Base-by-base conservation (phyloP, 2,797 vertebrate species). In the Rhincodon typus region DNA sequence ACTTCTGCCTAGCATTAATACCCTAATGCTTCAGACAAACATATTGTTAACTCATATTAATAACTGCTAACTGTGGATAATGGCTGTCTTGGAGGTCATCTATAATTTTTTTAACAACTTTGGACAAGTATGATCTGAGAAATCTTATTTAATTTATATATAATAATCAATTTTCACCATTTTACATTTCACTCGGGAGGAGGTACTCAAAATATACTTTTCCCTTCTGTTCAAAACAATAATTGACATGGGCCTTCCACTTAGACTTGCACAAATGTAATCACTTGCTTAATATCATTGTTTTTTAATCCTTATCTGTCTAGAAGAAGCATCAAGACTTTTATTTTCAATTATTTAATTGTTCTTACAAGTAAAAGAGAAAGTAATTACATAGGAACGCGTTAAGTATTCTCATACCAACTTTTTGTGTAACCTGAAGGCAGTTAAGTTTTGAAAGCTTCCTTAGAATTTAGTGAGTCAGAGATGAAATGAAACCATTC, bases 121-220 rank as follows among this genome's bases (percentile, higher is more conserved):
- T 91, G 57, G 19, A 66, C n/a, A 38, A 67, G 34, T 8, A 19
- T 17, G n/a, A 62, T 62, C 12, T 62, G 50, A 30, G 53, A 13
- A 87, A 53, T 53, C 50, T 30, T 50, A 53, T 19, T 84, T 84
- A 84, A 23, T 46, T 82, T 42, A 84, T 84, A 42, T 46, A 23
- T 82, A 82, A 91, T 91, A 66, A 91, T n/a, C 88, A 91, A 91
- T 66, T 67, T 91, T 91, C 5, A 82, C 38, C 38, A 91, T 91
- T 62, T 91, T 67, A 66, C 34, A 19, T 66, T 91, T 67, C 34
- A 38, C 19, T 67, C 38, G 1, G 88, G 57, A 19, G 30, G 34
- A 46, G 19, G 2, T 42, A 84, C 42, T 84, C 17, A 82, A 42
- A 82, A 15, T 15, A 82, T 82, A 82, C 21, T 84, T 88, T 12